phyloP scores from a whole-genome alignment of 2,888 invertebrate species.

The Pomacea canaliculata region DNA sequence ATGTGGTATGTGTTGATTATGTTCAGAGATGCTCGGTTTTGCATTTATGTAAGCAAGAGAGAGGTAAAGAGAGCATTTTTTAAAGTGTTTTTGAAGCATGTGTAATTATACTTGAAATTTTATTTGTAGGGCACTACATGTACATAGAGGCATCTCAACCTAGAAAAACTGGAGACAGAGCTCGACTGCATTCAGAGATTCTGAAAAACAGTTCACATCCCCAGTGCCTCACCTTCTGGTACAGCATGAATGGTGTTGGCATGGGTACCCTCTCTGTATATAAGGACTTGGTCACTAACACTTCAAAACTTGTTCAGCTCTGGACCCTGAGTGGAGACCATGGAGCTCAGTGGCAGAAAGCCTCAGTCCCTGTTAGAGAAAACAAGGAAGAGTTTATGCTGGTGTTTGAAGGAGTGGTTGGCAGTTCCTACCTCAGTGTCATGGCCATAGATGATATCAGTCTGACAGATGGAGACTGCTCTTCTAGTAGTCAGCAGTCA shows the following conservation, averaged over 20 bases:
- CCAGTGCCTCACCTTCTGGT: constrained; percentile 66
- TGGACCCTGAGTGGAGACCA: constrained; percentile 44
- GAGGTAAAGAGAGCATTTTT: background rate
- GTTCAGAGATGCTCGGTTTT: background rate
- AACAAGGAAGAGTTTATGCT: constrained; percentile 38
- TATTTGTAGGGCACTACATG: constrained; percentile 53
- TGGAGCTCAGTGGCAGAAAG: constrained; percentile 47
- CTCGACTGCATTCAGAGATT: constrained; percentile 64
- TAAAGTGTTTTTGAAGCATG: background rate
- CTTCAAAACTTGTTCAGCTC: constrained; percentile 20
- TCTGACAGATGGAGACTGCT: constrained; percentile 45
- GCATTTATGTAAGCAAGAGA: background rate
- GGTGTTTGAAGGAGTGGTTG: constrained; percentile 54
- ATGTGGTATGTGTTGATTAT: too few relatives aligned
- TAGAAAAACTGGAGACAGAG: constrained; percentile 74
- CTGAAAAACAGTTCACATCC: constrained; percentile 34
- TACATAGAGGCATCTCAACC: constrained; percentile 70
- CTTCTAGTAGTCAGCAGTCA: constrained; percentile 4
- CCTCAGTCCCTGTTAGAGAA: constrained; percentile 31
- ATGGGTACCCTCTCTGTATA: constrained; percentile 58
- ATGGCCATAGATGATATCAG: constrained; percentile 60
- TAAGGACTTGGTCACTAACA: constrained; percentile 45
- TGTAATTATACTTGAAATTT: too few relatives aligned
- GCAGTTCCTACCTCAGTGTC: constrained; percentile 47
- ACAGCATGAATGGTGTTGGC: constrained; percentile 58